Conservation (phyloP, 2,888 invertebrate species). For the Salpingus planirostris region DNA sequence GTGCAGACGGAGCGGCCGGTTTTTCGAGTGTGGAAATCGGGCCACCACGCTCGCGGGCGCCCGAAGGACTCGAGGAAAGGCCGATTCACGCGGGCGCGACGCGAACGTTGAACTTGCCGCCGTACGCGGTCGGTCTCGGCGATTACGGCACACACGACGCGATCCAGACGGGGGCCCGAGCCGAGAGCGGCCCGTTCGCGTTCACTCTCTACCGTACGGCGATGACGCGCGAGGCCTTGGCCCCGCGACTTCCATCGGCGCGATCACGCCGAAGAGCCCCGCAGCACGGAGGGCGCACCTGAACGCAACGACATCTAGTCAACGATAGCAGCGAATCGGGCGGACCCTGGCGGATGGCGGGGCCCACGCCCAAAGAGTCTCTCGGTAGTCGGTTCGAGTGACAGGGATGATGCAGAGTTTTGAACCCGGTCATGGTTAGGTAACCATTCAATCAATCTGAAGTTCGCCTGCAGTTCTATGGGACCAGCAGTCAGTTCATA, state of each 20-base stretch:
- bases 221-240: not conserved
- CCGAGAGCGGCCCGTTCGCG: slow-evolving; percentile 12
- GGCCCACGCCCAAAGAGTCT: too few species aligned
- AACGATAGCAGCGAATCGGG: too few species aligned
- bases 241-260: not conserved
- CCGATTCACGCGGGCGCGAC: slow-evolving; percentile 35
- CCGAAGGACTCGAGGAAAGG: slow-evolving; percentile 23
- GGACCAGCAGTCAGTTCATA: too few species aligned
- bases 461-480: too few species aligned
- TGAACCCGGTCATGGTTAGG: too few species aligned
- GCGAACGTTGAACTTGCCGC: slow-evolving; percentile 34
- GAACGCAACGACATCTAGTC: too few species aligned
- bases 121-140: slow-evolving; percentile 14
- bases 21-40: slow-evolving; percentile 23
- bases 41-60: slow-evolving; percentile 20
- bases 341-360: too few species aligned
- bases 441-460: too few species aligned
- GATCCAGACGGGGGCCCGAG: slow-evolving; percentile 21
- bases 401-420: too few species aligned
- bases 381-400: too few species aligned
- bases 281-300: too few species aligned
- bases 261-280: too few species aligned
- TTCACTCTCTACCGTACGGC: slow-evolving; percentile 6
- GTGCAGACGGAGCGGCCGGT: slow-evolving; percentile 8
- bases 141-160: slow-evolving; percentile 24